Base-by-base conservation (phyloP, 2,113 vertebrate genomes). In the Hemiscyllium ocellatum region DNA sequence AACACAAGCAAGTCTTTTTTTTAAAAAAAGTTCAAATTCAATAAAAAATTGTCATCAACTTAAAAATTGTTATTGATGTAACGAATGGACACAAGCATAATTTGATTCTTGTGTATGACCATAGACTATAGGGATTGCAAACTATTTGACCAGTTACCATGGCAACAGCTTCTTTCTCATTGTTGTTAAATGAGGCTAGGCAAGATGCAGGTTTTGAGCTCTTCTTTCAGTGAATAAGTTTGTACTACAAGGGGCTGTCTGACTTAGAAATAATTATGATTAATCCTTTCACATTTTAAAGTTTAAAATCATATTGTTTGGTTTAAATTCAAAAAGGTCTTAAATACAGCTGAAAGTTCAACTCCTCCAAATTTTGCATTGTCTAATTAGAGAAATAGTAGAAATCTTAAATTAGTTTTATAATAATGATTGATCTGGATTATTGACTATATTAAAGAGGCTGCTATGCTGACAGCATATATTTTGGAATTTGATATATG, bases 141-240 rank as follows among this genome's bases (percentile, higher is more conserved):
- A 80, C 95, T 95, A 95, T 96, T 96, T 96, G 96, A 76, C 96
- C 97, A 94, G 97, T 97, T 98, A 97, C 97, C 96, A 96, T 96
- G 97, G 95, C 97, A 97, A 97, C 97, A 8, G 96, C 96, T 97
- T 96, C 96, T 96, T 97, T 96, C 96, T 96, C 96, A 96, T 96
- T 96, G 97, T 97, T 97, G 96, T 96, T 96, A 96, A 96, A 96
- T 96, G 96, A 96, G 95, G 94, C 96, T 97, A 96, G 96, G 96
- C 96, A 86, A 97, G 96, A 96, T 96, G 96, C 96, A 96, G 96
- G 66, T 95, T 95, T 95, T 91, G 17, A 96, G 7, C 85, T 66
- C 26, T 47, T 72, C 90, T 96, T 96, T 95, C 70, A 96, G 89
- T 94, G 70, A 96, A 94, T 94, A 70, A 56, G 91, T 72, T 68